phyloP scores from a whole-genome alignment of 2,113 vertebrate genomes.

The Cyprinodon variegatus region DNA sequence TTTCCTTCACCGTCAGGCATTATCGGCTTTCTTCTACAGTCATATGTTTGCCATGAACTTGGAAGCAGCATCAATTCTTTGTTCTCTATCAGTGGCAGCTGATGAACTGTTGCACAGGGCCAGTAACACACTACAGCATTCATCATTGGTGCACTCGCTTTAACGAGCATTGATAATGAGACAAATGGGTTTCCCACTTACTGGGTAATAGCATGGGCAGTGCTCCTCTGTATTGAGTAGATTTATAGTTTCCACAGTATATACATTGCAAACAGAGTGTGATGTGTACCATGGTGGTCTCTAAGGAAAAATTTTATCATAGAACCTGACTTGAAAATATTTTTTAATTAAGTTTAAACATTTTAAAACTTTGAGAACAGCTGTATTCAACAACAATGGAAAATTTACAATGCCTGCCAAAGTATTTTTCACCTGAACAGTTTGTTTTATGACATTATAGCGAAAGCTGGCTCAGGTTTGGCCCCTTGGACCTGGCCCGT shows the following conservation, averaged over 20 bases:
- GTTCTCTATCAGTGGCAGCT: conserved; percentile 37
- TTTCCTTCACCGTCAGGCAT: neutral
- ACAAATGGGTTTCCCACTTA: conserved; percentile 57
- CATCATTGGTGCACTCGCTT: conserved; percentile 43
- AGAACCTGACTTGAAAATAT: neutral
- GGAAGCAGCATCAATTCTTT: conserved; percentile 22
- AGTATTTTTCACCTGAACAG: too few relatives aligned
- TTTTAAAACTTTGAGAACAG: neutral
- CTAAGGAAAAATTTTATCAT: neutral
- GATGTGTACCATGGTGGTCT: neutral
- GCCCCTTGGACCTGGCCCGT: too few relatives aligned
- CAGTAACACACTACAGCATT: conserved; percentile 43
- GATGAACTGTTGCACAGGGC: conserved; percentile 27
- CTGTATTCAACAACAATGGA: too few relatives aligned
- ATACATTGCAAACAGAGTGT: neutral
- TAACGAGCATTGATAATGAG: conserved; percentile 65
- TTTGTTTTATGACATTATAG: too few relatives aligned
- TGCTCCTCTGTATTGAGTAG: conserved; percentile 18
- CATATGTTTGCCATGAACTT: conserved; percentile 4
- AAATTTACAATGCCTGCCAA: too few relatives aligned
- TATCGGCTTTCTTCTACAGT: conserved; percentile 13
- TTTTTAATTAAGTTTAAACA: neutral
- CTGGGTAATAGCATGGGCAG: conserved; percentile 40
- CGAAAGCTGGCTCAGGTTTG: too few relatives aligned
- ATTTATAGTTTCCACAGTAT: conserved; percentile 21